phyloP scores from a whole-genome alignment of 1,140 invertebrate species.

The Halyomorpha halys region DNA sequence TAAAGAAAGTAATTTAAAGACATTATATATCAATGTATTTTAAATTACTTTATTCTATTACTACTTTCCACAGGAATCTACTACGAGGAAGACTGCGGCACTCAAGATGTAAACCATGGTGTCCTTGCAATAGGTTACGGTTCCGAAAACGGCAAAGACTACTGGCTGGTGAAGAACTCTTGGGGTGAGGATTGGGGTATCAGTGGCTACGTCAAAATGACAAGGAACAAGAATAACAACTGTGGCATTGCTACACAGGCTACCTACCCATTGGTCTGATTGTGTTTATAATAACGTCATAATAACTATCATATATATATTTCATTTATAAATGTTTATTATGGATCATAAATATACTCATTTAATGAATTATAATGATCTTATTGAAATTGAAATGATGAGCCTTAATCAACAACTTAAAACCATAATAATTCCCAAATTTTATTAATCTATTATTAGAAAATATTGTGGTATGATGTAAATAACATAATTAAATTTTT shows the following conservation, averaged over 20 bases:
- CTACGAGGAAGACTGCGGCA: slow-evolving; percentile 52
- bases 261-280: slow-evolving; percentile 70
- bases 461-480: too few species aligned
- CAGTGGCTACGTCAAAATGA: slow-evolving; percentile 81
- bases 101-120: slow-evolving; percentile 71
- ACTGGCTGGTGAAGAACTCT: slow-evolving; percentile 76
- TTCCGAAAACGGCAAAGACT: slow-evolving; percentile 49
- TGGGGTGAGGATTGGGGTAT: slow-evolving; percentile 77
- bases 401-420: too few species aligned
- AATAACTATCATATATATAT: too few species aligned
- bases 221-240: slow-evolving; percentile 73
- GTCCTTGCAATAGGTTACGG: slow-evolving; percentile 78
- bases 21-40: neutral
- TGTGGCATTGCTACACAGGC: slow-evolving; percentile 80
- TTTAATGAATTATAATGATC: too few species aligned
- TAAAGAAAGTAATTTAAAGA: neutral
- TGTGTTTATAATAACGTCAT: too few species aligned
- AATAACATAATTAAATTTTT: too few species aligned
- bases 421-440: too few species aligned
- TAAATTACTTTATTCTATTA: neutral
- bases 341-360: too few species aligned
- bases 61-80: slow-evolving; percentile 50
- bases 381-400: too few species aligned
- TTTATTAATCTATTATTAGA: too few species aligned
- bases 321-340: too few species aligned